These are phyloP conservation scores for Xiphophorus couchianus DNA, from an alignment of 2,113 vertebrate genomes.

Conservation along the genomic window DNA sequence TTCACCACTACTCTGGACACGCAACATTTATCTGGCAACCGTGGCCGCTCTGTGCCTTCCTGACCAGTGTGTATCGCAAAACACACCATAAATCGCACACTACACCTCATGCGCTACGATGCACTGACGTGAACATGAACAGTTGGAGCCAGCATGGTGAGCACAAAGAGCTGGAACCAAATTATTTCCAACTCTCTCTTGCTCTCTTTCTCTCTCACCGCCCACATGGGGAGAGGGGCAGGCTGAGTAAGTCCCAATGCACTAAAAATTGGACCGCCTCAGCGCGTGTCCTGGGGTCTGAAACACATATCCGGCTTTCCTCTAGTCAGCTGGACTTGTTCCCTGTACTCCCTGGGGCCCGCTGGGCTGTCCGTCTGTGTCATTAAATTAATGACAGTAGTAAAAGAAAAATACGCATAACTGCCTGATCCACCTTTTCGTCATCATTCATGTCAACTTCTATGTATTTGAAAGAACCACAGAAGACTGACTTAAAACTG, in stretches of 20 bases:
- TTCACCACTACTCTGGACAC: constrained; percentile 45
- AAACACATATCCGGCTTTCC: constrained; percentile 72
- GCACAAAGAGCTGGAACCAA: constrained; percentile 58
- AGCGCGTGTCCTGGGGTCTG: constrained; percentile 67
- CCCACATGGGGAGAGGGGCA: constrained; percentile 73
- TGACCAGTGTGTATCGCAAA: constrained; percentile 55
- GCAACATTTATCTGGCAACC: constrained; percentile 47
- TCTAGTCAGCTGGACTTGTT: constrained; percentile 67
- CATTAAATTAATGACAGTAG: constrained; percentile 26
- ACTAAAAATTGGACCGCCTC: constrained; percentile 72
- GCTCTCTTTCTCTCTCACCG: constrained; percentile 54
- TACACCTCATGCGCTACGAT: constrained; percentile 36
- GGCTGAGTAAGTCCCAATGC: constrained; percentile 63
- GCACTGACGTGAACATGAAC: constrained; percentile 29
- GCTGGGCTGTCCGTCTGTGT: constrained; percentile 66
- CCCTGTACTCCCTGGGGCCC: constrained; percentile 60
- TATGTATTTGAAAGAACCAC: constrained; percentile 28
- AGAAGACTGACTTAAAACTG: background rate
- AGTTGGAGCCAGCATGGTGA: constrained; percentile 44
- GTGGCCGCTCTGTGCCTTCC: constrained; percentile 37
- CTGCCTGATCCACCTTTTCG: background rate
- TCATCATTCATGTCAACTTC: constrained; percentile 25
- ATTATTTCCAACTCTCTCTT: constrained; percentile 43
- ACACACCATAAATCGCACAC: constrained; percentile 52
- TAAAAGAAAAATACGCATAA: constrained; percentile 21